These are phyloP conservation scores for Cisticola juncidis DNA, from an alignment of 2,113 vertebrate species.

Conservation along the genomic window DNA sequence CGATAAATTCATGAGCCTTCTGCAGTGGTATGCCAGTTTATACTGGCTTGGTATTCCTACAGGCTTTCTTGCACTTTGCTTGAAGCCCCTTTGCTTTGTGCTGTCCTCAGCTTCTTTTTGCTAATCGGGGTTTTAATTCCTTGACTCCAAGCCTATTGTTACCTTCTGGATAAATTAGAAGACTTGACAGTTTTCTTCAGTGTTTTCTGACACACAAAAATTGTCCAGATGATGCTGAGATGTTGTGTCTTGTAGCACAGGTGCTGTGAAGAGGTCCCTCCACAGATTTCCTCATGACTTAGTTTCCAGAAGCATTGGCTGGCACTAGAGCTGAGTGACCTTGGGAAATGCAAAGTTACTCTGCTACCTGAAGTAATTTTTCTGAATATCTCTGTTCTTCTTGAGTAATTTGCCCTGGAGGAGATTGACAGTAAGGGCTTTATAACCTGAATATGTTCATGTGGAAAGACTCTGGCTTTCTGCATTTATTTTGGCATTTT, in stretches of 20 bases:
- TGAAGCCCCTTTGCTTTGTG: background rate
- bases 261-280: background rate
- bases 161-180: background rate
- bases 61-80: background rate
- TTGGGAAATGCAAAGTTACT: background rate
- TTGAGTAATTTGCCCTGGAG: background rate
- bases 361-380: background rate
- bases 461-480: background rate
- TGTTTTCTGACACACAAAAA: background rate
- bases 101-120: background rate
- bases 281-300: background rate
- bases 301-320: background rate
- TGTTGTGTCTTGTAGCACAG: background rate
- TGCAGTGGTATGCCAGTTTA: background rate
- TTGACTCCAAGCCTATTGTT: background rate
- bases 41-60: background rate
- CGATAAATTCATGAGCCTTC: background rate
- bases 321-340: background rate
- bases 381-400: background rate
- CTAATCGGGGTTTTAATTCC: background rate
- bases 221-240: background rate
- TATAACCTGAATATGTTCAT: background rate
- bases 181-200: background rate
- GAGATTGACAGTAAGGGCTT: background rate
- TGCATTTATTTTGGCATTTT: background rate